phyloP scores from a whole-genome alignment of 2,888 invertebrate genomes.

The Lithophane semibrunnea region DNA sequence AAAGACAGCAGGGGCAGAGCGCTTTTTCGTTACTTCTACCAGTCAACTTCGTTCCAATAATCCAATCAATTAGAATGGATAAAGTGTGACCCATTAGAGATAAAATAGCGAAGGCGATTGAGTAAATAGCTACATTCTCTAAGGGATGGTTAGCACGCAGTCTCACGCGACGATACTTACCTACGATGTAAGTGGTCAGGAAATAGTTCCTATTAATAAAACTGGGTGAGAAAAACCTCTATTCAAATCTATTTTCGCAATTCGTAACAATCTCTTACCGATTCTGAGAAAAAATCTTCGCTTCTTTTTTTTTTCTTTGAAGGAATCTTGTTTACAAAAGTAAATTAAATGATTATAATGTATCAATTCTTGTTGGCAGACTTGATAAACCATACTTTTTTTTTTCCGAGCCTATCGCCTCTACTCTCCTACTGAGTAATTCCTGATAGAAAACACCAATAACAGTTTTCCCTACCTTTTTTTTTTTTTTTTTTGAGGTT shows the following conservation, averaged over 20 bases:
- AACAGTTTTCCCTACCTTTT: too few species aligned
- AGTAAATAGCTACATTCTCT: constrained; percentile 58
- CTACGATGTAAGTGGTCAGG: constrained; percentile 23
- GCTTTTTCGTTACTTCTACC: too few species aligned
- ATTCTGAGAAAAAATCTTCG: neutral
- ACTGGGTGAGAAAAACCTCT: neutral
- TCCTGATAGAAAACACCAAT: too few species aligned
- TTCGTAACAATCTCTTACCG: neutral
- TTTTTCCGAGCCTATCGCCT: too few species aligned
- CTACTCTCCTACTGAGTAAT: too few species aligned
- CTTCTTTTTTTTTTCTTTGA: neutral
- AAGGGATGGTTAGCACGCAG: constrained; percentile 38
- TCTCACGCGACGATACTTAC: constrained; percentile 24
- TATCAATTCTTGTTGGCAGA: neutral
- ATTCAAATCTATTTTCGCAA: neutral
- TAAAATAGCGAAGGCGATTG: constrained; percentile 35
- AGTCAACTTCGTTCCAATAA: constrained; percentile 2
- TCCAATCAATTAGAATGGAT: constrained; percentile 41
- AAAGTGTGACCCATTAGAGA: constrained; percentile 50
- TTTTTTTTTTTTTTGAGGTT: too few species aligned
- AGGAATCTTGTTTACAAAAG: neutral
- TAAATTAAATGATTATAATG: too few species aligned
- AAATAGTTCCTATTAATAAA: constrained; percentile 38
- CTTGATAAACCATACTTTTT: neutral
- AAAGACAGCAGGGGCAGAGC: neutral